These are phyloP conservation scores for Troilus luridus DNA, from an alignment of 2,888 invertebrate species.

Conservation along the genomic window DNA sequence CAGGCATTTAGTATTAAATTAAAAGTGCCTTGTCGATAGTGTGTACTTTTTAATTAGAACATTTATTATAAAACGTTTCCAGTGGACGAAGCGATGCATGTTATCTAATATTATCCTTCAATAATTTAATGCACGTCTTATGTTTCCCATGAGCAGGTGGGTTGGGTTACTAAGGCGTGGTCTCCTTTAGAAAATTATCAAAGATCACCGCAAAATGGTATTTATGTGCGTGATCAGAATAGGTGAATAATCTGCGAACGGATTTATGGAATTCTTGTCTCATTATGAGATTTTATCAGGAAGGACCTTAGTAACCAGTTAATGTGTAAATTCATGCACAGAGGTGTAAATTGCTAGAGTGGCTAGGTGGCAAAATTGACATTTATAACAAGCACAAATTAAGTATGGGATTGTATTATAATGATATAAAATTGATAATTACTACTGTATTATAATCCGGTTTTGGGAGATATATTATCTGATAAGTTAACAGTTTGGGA, in stretches of 20 bases:
- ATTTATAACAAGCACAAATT: no score
- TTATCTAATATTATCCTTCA: conserved; percentile 7
- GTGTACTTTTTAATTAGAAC: background rate
- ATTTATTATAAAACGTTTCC: background rate
- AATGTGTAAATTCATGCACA: background rate
- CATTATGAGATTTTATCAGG: background rate
- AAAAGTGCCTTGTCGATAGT: background rate
- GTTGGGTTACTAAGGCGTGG: background rate
- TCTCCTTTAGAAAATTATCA: conserved; percentile 6
- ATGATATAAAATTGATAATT: no score
- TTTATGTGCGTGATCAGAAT: conserved; percentile 23
- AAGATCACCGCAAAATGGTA: conserved; percentile 5
- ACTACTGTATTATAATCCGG: no score
- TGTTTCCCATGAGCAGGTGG: background rate
- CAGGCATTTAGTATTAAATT: background rate
- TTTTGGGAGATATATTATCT: no score
- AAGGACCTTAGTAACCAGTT: background rate
- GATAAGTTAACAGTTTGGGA: no score
- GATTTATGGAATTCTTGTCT: background rate
- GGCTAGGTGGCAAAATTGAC: background rate
- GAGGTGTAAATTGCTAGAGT: background rate
- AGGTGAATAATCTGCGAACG: background rate
- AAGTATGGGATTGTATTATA: no score
- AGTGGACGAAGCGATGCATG: background rate
- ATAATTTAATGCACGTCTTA: conserved; percentile 14